Conservation (phyloP, 2,888 invertebrate species). For the Tachina grossa region DNA sequence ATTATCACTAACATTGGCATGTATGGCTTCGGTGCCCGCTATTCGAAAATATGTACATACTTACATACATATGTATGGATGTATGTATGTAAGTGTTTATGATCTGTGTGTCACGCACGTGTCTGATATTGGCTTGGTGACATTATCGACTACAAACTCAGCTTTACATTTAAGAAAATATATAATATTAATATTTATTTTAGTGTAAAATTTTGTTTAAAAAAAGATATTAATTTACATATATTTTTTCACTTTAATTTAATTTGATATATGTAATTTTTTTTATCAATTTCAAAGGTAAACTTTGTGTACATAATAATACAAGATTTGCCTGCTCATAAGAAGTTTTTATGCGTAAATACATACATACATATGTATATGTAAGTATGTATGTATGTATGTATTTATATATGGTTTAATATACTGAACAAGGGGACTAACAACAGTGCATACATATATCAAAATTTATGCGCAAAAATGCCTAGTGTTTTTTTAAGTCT, state of each 20-base stretch:
- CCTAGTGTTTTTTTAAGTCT: not conserved
- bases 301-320: not conserved
- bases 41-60: too few relatives aligned
- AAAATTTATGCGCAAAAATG: constrained; percentile 29
- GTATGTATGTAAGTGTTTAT: too few relatives aligned
- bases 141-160: too few relatives aligned
- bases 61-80: too few relatives aligned
- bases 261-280: not conserved
- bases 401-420: not conserved
- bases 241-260: not conserved
- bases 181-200: not conserved
- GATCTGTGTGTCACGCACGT: too few relatives aligned
- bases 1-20: too few relatives aligned
- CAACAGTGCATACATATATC: not conserved
- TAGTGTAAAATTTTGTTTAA: not conserved
- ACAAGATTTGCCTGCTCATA: constrained; percentile 31
- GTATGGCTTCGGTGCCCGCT: too few relatives aligned
- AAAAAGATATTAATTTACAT: not conserved
- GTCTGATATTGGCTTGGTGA: too few relatives aligned
- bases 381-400: not conserved
- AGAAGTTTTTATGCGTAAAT: not conserved
- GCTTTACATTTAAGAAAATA: too few relatives aligned
- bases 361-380: not conserved
- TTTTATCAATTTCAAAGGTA: not conserved
- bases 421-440: not conserved